phyloP scores from a whole-genome alignment of 2,888 invertebrate species.

The Drosophila rubida region DNA sequence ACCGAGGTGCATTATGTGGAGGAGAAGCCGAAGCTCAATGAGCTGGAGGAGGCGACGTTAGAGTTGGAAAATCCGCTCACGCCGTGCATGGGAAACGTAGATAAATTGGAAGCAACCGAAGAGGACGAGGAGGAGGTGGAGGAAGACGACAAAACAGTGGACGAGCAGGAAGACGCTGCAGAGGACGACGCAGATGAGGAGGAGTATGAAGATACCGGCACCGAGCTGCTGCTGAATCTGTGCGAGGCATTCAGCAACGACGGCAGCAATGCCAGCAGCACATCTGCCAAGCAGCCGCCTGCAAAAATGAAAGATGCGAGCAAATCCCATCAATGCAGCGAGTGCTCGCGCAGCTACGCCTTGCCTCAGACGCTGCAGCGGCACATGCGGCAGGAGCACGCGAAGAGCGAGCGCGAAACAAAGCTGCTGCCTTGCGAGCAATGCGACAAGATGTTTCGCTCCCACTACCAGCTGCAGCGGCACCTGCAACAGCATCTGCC shows the following conservation, averaged over 20 bases:
- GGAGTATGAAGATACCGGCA: constrained; percentile 31
- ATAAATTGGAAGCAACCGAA: constrained; percentile 12
- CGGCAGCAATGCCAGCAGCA: constrained; percentile 17
- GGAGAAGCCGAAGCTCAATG: constrained; percentile 59
- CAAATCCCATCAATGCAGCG: constrained; percentile 49
- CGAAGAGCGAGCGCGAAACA: neutral
- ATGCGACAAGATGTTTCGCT: constrained; percentile 58
- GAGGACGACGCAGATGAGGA: constrained; percentile 1
- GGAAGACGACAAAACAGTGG: neutral
- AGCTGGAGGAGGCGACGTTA: constrained; percentile 45
- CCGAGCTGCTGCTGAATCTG: constrained; percentile 32
- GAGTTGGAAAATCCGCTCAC: constrained; percentile 66
- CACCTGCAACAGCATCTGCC: constrained; percentile 70
- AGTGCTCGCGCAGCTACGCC: constrained; percentile 51
- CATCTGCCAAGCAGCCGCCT: neutral
- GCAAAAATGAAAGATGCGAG: neutral
- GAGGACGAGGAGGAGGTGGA: constrained; percentile 35
- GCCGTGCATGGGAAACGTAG: constrained; percentile 18
- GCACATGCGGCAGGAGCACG: constrained; percentile 59
- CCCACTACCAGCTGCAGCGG: constrained; percentile 47
- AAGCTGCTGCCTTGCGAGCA: constrained; percentile 40
- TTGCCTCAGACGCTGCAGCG: constrained; percentile 47
- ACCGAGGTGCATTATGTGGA: constrained; percentile 66
- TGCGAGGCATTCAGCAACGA: constrained; percentile 43
- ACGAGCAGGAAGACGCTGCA: neutral